These are phyloP conservation scores for Geotrypetes seraphini DNA, from an alignment of 2,797 vertebrate species.

Conservation along the genomic window DNA sequence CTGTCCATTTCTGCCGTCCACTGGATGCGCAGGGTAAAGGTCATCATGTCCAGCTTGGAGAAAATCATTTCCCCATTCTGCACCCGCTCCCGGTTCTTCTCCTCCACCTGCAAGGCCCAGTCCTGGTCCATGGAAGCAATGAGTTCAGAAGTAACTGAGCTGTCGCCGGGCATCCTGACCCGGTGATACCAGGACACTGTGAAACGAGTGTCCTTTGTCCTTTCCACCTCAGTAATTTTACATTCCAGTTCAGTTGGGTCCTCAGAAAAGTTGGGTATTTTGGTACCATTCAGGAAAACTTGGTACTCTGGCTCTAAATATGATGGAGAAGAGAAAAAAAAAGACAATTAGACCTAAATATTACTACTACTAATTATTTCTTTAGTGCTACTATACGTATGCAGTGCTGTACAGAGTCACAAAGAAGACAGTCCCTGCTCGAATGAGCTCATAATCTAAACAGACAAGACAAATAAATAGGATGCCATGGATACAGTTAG, in stretches of 20 bases:
- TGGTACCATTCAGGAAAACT: slow-evolving; percentile 46
- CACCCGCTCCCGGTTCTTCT: slow-evolving; percentile 53
- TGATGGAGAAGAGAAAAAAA: not conserved
- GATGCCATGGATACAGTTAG: too few species aligned
- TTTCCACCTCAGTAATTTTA: slow-evolving; percentile 49
- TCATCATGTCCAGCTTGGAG: slow-evolving; percentile 48
- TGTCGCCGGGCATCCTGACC: slow-evolving; percentile 16
- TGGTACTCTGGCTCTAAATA: slow-evolving; percentile 64
- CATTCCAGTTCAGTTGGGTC: slow-evolving; percentile 77
- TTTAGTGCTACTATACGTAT: too few species aligned
- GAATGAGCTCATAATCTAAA: too few species aligned
- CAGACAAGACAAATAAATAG: too few species aligned
- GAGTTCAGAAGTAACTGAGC: slow-evolving; percentile 28
- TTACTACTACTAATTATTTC: too few species aligned
- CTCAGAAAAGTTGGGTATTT: slow-evolving; percentile 54
- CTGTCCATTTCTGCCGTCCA: slow-evolving; percentile 59
- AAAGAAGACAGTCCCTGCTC: too few species aligned
- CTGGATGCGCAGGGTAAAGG: slow-evolving; percentile 76
- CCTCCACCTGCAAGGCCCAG: slow-evolving; percentile 58
- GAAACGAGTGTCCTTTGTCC: slow-evolving; percentile 41
- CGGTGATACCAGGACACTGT: slow-evolving; percentile 67
- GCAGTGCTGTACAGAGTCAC: too few species aligned
- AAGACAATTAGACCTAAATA: not conserved
- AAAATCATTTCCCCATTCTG: slow-evolving; percentile 65
- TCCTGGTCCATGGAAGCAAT: slow-evolving; percentile 63